phyloP scores from a whole-genome alignment of 1,140 invertebrate genomes.

The Aphelenchoides besseyi region DNA sequence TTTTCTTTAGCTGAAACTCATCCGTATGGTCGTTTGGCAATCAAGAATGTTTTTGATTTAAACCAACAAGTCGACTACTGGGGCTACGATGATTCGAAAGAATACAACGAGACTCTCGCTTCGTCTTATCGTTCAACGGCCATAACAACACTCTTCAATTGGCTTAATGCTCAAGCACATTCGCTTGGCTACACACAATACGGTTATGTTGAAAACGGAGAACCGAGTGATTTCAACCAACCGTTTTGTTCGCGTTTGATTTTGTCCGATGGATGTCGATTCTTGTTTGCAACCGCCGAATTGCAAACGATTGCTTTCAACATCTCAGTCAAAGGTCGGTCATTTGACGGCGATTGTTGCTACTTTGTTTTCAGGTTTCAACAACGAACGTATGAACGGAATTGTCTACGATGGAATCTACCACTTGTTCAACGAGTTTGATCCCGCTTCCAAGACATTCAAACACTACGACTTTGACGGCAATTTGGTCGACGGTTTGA shows the following conservation, averaged over 20 bases:
- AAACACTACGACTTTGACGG: not conserved
- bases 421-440: not conserved
- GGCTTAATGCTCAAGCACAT: constrained; percentile 60
- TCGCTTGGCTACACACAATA: constrained; percentile 59
- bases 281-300: constrained; percentile 57
- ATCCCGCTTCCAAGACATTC: not conserved
- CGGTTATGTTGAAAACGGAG: not conserved
- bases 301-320: constrained; percentile 62
- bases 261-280: constrained; percentile 52
- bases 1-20: constrained; percentile 44
- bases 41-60: constrained; percentile 44
- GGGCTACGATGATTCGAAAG: constrained; percentile 34
- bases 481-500: not conserved
- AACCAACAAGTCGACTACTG: constrained; percentile 27
- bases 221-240: constrained; percentile 37
- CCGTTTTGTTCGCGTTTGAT: constrained; percentile 56
- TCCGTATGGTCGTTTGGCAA: constrained; percentile 42
- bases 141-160: constrained; percentile 52
- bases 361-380: not conserved
- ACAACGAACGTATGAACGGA: not conserved
- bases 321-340: constrained; percentile 28
- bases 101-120: constrained; percentile 34
- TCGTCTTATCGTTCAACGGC: constrained; percentile 44
- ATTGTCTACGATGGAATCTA: not conserved
- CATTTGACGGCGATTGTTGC: not conserved